These are phyloP conservation scores for Drosophila kanekoi DNA, from an alignment of 2,888 invertebrate species.

Conservation along the genomic window DNA sequence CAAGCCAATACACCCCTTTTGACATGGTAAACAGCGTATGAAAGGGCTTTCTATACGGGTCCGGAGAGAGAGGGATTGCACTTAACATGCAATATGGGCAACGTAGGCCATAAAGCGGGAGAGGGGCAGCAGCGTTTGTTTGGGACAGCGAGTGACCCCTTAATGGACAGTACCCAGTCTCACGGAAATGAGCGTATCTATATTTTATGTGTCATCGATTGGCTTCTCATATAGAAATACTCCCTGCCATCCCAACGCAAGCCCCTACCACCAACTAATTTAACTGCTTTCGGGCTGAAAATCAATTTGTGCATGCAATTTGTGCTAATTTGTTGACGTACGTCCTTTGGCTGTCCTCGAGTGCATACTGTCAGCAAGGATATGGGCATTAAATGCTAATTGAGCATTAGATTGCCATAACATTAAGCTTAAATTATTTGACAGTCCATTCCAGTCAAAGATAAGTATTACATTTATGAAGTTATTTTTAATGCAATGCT, in stretches of 20 bases:
- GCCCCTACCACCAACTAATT: background rate
- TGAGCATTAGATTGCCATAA: background rate
- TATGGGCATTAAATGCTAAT: slow-evolving; percentile 19
- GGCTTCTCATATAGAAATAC: slow-evolving; percentile 7
- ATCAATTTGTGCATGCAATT: slow-evolving; percentile 38
- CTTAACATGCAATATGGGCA: slow-evolving; percentile 50
- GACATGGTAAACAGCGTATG: background rate
- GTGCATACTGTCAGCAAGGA: slow-evolving; percentile 7
- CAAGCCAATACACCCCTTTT: background rate
- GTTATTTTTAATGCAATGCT: background rate
- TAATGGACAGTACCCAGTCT: slow-evolving; percentile 22
- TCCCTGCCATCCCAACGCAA: background rate
- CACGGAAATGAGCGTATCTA: slow-evolving; percentile 51
- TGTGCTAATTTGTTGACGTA: slow-evolving; percentile 27
- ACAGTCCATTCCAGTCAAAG: background rate
- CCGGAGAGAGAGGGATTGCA: slow-evolving; percentile 2
- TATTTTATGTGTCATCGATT: slow-evolving; percentile 74
- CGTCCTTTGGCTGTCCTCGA: slow-evolving; percentile 6
- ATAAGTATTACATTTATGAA: background rate
- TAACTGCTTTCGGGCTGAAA: background rate
- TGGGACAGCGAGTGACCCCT: slow-evolving; percentile 26
- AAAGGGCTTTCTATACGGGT: background rate
- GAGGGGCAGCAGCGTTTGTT: too few species aligned
- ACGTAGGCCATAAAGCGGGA: slow-evolving; percentile 24
- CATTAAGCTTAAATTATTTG: slow-evolving; percentile 6